phyloP scores from a whole-genome alignment of 2,113 vertebrate species.

The Cichladusa arquata region DNA sequence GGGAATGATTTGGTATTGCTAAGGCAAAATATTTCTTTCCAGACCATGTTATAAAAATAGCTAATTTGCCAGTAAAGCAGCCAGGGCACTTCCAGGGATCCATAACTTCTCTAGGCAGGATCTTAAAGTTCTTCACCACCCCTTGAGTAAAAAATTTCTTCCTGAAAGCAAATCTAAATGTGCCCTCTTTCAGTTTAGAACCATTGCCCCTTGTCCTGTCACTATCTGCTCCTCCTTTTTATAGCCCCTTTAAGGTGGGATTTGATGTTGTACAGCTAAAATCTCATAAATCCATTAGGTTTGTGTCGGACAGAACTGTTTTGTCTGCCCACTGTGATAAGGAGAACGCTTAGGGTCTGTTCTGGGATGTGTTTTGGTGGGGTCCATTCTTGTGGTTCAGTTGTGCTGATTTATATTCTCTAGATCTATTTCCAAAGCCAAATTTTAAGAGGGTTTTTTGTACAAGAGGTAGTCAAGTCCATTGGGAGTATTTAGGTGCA shows the following conservation, averaged over 20 bases:
- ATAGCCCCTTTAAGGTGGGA: neutral
- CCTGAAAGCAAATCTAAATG: neutral
- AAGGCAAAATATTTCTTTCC: neutral
- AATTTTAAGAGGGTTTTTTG: neutral
- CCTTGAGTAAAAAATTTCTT: neutral
- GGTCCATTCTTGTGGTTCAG: neutral
- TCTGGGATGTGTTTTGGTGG: neutral
- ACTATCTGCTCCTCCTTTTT: neutral
- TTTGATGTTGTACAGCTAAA: neutral
- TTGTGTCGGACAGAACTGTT: neutral
- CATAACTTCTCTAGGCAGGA: neutral
- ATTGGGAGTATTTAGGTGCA: neutral
- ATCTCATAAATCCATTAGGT: neutral
- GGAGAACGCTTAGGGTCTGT: neutral
- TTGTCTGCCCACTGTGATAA: neutral
- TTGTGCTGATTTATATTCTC: neutral
- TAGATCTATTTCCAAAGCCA: neutral
- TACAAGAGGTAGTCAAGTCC: neutral
- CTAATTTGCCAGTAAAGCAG: neutral
- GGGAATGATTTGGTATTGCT: neutral
- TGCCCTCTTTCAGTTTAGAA: neutral
- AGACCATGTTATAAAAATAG: neutral
- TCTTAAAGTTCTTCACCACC: neutral
- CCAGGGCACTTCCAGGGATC: neutral
- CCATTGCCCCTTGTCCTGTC: neutral